phyloP scores from a whole-genome alignment of 2,113 vertebrate genomes.

The Agapornis roseicollis region DNA sequence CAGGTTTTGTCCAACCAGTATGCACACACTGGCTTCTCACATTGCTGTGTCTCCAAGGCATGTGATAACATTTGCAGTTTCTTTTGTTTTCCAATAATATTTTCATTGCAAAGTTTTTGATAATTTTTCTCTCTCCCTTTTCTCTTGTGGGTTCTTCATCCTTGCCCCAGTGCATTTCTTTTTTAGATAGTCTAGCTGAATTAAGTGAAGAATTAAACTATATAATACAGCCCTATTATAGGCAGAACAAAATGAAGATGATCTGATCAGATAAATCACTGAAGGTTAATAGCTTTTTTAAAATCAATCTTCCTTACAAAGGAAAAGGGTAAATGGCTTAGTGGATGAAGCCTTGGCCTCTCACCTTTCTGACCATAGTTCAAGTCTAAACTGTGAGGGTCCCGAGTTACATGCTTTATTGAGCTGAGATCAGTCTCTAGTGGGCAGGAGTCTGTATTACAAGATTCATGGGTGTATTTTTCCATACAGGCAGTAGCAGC shows the following conservation, averaged over 20 bases:
- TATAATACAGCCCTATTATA: conserved; percentile 74
- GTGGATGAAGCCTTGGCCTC: conserved; percentile 76
- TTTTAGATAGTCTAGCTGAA: conserved; percentile 56
- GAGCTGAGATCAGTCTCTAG: conserved; percentile 79
- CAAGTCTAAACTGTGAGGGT: conserved; percentile 72
- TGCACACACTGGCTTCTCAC: neutral
- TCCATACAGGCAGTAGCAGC: neutral
- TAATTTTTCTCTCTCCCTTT: conserved; percentile 36
- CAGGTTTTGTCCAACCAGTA: conserved; percentile 7
- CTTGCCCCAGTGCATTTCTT: neutral
- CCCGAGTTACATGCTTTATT: conserved; percentile 55
- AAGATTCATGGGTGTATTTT: conserved; percentile 51
- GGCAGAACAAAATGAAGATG: conserved; percentile 76
- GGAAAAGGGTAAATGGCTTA: conserved; percentile 80
- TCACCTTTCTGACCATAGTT: conserved; percentile 78
- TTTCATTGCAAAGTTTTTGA: conserved; percentile 49
- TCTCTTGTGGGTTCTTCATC: neutral
- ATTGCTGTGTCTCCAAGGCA: neutral
- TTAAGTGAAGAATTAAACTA: conserved; percentile 73
- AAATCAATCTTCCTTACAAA: conserved; percentile 82
- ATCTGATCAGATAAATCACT: conserved; percentile 80
- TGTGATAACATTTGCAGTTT: neutral
- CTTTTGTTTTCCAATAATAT: conserved; percentile 52
- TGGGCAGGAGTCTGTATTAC: conserved; percentile 78
- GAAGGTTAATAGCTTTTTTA: conserved; percentile 83